A percentile compares a stretch with the other conserved stretches of the same genome.
phyloP scores from a whole-genome alignment of 1,140 invertebrate species.

The Asbolus verrucosus region DNA sequence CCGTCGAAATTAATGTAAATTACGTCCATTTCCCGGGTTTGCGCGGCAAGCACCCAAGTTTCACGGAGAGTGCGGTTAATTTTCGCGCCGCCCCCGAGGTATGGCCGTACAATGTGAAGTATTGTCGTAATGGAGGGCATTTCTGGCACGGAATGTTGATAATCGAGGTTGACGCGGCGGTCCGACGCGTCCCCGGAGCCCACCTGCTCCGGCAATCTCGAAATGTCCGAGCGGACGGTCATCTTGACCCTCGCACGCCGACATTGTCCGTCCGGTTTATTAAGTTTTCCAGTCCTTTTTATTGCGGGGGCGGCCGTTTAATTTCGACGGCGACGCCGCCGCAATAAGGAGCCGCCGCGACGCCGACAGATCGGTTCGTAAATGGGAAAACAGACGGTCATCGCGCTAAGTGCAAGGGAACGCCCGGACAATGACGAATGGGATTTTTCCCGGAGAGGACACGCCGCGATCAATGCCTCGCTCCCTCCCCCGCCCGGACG shows the following conservation, averaged over 20 bases:
- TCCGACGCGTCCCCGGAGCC: conserved; percentile 45
- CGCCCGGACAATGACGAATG: neutral
- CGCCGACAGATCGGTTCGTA: conserved; percentile 27
- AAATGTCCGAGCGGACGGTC: conserved; percentile 47
- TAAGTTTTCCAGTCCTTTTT: conserved; percentile 44
- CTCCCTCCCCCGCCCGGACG: neutral
- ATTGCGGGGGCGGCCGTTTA: conserved; percentile 23
- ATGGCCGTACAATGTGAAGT: conserved; percentile 50
- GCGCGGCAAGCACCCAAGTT: conserved; percentile 8
- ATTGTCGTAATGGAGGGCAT: conserved; percentile 53
- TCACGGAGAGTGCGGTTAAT: conserved; percentile 34
- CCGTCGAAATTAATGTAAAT: conserved; percentile 19
- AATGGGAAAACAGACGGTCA: conserved; percentile 15
- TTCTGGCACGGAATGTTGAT: conserved; percentile 59
- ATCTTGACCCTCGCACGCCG: conserved; percentile 50
- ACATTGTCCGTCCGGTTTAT: conserved; percentile 43
- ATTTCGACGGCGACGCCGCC: conserved; percentile 6
- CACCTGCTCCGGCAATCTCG: conserved; percentile 51
- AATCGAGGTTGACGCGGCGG: conserved; percentile 49
- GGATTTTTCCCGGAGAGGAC: neutral
- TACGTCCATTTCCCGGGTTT: conserved; percentile 16
- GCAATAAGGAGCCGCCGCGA: neutral
- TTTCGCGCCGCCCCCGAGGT: conserved; percentile 29
- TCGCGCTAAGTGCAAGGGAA: conserved; percentile 2
- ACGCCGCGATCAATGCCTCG: neutral